phyloP scores from a whole-genome alignment of 2,113 vertebrate genomes.

The Tachysurus fulvidraco region DNA sequence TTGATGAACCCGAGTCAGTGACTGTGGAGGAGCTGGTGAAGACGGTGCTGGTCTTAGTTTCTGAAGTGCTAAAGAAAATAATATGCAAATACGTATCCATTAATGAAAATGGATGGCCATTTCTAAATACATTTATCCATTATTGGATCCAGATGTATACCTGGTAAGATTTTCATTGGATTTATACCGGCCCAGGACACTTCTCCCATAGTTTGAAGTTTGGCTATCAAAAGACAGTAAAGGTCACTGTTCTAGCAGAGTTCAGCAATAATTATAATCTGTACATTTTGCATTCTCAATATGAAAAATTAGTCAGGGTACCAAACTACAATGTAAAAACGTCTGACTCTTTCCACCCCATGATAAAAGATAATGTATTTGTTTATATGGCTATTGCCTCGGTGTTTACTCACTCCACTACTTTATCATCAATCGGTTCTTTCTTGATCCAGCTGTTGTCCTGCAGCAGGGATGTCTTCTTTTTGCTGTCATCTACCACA shows the following conservation, averaged over 20 bases:
- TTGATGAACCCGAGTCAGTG: background rate
- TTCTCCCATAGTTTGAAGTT: constrained; percentile 84
- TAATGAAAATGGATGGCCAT: background rate
- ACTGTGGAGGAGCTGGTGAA: constrained; percentile 26
- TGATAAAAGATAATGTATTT: background rate
- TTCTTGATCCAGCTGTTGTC: constrained; percentile 93
- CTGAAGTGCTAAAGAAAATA: constrained; percentile 49
- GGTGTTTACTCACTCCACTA: constrained; percentile 67
- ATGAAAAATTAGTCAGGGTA: background rate
- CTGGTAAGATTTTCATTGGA: constrained; percentile 57
- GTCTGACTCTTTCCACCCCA: background rate
- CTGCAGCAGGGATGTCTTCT: constrained; percentile 77
- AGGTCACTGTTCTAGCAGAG: background rate
- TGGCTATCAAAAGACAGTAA: constrained; percentile 66
- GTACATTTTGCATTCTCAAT: background rate
- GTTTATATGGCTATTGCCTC: background rate
- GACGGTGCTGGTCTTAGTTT: constrained; percentile 34
- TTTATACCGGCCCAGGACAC: constrained; percentile 57
- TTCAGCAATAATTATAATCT: background rate
- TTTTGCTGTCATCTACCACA: constrained; percentile 75
- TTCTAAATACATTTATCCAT: too few relatives aligned
- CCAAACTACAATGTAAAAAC: background rate
- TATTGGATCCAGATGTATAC: constrained; percentile 54
- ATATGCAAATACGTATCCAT: background rate
- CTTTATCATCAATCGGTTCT: constrained; percentile 75